A percentile compares a stretch with the other conserved stretches of the same genome.
phyloP scores from a whole-genome alignment of 2,888 invertebrate genomes.

The Tenthredo livida region DNA sequence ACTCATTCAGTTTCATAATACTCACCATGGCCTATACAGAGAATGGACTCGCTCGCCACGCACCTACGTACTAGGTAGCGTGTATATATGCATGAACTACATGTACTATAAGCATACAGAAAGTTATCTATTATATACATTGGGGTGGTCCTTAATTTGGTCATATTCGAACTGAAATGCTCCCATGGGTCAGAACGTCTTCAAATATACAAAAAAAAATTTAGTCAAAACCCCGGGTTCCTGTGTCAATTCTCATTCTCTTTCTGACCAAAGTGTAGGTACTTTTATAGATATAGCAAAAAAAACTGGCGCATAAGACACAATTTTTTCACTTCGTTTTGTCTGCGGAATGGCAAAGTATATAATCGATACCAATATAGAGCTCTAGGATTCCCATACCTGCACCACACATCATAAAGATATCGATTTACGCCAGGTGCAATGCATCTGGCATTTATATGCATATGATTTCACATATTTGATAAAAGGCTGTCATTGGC shows the following conservation, averaged over 20 bases:
- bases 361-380: neutral
- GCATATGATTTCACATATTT: neutral
- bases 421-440: constrained; percentile 34
- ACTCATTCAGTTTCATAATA: constrained; percentile 51
- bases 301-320: neutral
- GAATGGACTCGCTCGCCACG: constrained; percentile 13
- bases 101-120: neutral
- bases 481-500: neutral
- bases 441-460: neutral
- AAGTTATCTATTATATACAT: neutral
- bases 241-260: too few species aligned
- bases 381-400: neutral
- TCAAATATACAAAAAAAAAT: too few species aligned
- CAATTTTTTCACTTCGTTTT: too few species aligned
- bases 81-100: neutral
- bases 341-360: neutral
- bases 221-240: too few species aligned
- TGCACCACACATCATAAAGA: neutral
- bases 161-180: too few species aligned
- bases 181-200: too few species aligned
- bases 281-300: too few species aligned
- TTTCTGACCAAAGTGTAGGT: too few species aligned
- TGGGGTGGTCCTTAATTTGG: too few species aligned
- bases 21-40: neutral
- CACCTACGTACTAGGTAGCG: neutral